Conservation (phyloP, 2,888 invertebrate genomes). For the Odontomyia ornata region DNA sequence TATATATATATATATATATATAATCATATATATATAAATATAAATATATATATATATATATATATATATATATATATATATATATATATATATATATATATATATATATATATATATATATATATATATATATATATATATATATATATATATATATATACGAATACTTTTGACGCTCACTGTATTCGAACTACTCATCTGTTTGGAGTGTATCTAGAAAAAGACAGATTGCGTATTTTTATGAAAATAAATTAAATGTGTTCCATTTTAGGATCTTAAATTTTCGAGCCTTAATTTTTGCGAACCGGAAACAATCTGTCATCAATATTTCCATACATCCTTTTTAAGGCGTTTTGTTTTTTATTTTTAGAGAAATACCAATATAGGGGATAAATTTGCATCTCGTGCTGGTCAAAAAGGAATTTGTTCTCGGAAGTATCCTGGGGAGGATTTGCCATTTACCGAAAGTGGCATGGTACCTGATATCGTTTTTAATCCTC, state of each 20-base stretch:
- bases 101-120: background rate
- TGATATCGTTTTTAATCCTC: conserved; percentile 98
- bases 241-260: too few species aligned
- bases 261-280: too few species aligned
- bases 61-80: background rate
- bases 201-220: too few species aligned
- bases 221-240: too few species aligned
- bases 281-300: too few species aligned
- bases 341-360: too few species aligned
- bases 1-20: too few species aligned
- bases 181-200: background rate
- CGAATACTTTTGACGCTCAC: too few species aligned
- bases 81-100: background rate
- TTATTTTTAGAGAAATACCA: conserved; percentile 80
- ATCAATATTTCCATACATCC: too few species aligned
- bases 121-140: background rate
- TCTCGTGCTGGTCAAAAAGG: conserved; percentile 99
- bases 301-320: too few species aligned
- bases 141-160: background rate
- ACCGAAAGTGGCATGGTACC: conserved; percentile 95
- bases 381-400: conserved; percentile 98
- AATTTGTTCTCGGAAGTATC: conserved; percentile 93
- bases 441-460: conserved; percentile 94
- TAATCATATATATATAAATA: background rate
- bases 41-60: background rate